Evolutionary conservation across 2,113 vertebrate genomes (phyloP).

Genomic region (Mugil cephalus): DNA sequence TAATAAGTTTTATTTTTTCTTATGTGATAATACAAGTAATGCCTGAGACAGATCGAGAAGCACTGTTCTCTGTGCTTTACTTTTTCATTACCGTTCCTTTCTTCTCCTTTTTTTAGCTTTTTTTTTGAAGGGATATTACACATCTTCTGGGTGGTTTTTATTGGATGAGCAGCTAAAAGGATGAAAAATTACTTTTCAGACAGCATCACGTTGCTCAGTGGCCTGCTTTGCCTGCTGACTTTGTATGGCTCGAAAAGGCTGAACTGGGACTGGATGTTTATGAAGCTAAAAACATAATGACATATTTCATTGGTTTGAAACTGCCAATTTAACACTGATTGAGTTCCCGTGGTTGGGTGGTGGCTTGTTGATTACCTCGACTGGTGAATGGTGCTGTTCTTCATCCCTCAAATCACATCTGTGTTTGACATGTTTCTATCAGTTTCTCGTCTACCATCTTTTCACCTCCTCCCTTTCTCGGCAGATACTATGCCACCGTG

Average conservation of each 20-base stretch:
- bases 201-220: not conserved
- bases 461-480: slow-evolving; percentile 6
- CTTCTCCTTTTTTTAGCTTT: too few relatives aligned
- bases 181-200: not conserved
- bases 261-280: slow-evolving; percentile 16
- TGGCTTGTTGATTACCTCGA: too few relatives aligned
- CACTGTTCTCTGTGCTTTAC: too few relatives aligned
- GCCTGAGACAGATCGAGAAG: too few relatives aligned
- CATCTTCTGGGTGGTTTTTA: too few relatives aligned
- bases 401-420: not conserved
- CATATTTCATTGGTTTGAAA: not conserved
- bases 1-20: too few relatives aligned
- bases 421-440: not conserved
- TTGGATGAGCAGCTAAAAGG: not conserved
- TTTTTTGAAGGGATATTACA: not conserved
- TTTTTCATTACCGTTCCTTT: too few relatives aligned
- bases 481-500: slow-evolving; percentile 89
- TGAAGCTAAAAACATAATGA: not conserved
- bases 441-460: not conserved
- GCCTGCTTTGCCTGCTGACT: slow-evolving; percentile 16
- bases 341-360: not conserved
- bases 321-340: not conserved
- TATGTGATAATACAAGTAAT: too few relatives aligned
- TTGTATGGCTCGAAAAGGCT: slow-evolving; percentile 17
- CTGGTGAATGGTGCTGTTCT: not conserved